A percentile compares a stretch with the other conserved stretches of the same genome.
phyloP scores from a whole-genome alignment of 1,140 invertebrate species.

The Monochamus saltuarius region DNA sequence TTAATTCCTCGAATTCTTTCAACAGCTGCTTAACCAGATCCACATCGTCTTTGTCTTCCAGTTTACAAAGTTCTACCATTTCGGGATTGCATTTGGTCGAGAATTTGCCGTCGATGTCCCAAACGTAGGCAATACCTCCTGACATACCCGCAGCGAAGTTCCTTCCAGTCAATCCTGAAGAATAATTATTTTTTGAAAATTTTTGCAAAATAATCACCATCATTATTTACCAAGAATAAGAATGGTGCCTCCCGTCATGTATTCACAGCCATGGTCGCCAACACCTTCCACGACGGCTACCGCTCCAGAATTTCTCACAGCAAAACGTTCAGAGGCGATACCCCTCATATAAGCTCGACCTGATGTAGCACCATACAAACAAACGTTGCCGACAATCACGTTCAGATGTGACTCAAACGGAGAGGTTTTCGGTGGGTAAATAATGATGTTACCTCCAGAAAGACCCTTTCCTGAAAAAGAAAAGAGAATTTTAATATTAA shows the following conservation, averaged over 20 bases:
- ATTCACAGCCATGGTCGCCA: conserved; percentile 99
- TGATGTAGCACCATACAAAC: conserved; percentile 94
- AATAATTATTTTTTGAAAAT: neutral
- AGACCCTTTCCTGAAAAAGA: conserved; percentile 72
- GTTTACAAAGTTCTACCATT: conserved; percentile 83
- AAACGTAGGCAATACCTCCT: conserved; percentile 90
- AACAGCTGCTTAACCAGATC: conserved; percentile 77
- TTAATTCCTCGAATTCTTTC: conserved; percentile 86
- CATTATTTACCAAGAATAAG: conserved; percentile 81
- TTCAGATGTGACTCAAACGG: conserved; percentile 88
- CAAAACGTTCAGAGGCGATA: conserved; percentile 96
- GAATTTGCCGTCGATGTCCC: conserved; percentile 85
- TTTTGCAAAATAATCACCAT: neutral
- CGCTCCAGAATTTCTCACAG: conserved; percentile 96
- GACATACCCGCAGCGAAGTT: conserved; percentile 93
- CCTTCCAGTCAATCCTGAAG: conserved; percentile 78
- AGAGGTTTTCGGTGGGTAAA: conserved; percentile 87
- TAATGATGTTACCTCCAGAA: conserved; percentile 92
- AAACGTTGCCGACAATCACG: conserved; percentile 98
- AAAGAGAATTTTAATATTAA: conserved; percentile 24
- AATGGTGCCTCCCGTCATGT: conserved; percentile 95
- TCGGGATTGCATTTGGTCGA: conserved; percentile 86
- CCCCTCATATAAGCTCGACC: conserved; percentile 95
- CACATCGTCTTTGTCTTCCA: conserved; percentile 80
- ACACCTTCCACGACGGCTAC: conserved; percentile 90